Percentiles rank a stretch among this genome's conserved stretches.
phyloP scores from a whole-genome alignment of 1,140 invertebrate genomes.

The Orius insidiosus region DNA sequence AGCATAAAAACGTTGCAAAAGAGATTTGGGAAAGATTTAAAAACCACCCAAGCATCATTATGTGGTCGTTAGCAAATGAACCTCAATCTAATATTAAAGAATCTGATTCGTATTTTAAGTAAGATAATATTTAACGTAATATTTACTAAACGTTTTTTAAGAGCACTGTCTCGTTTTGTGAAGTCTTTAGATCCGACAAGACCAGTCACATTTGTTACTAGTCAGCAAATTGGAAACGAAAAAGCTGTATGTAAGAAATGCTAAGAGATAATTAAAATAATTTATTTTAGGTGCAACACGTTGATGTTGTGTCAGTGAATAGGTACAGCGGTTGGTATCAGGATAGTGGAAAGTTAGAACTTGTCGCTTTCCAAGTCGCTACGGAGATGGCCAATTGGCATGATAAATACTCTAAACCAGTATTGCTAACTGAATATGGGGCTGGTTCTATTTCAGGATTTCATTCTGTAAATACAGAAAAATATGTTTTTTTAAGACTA shows the following conservation, averaged over 20 bases:
- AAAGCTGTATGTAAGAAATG: slow-evolving; percentile 20
- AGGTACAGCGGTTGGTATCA: slow-evolving; percentile 45
- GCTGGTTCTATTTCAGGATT: slow-evolving; percentile 42
- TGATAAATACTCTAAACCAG: slow-evolving; percentile 32
- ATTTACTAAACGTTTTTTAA: neutral
- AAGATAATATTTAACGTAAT: slow-evolving; percentile 15
- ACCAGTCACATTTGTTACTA: slow-evolving; percentile 25
- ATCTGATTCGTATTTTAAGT: slow-evolving; percentile 38
- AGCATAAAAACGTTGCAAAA: slow-evolving; percentile 34
- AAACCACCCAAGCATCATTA: slow-evolving; percentile 40
- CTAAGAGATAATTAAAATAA: neutral
- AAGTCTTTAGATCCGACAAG: slow-evolving; percentile 20
- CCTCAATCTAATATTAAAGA: slow-evolving; percentile 27
- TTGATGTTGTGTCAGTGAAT: slow-evolving; percentile 45
- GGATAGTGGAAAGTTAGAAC: slow-evolving; percentile 34
- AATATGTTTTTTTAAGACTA: no score
- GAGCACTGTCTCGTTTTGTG: neutral
- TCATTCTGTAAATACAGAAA: slow-evolving; percentile 33
- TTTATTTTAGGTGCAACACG: slow-evolving; percentile 28
- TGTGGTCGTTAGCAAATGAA: slow-evolving; percentile 51
- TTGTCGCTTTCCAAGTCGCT: slow-evolving; percentile 31
- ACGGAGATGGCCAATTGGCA: slow-evolving; percentile 33
- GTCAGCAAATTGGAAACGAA: slow-evolving; percentile 20
- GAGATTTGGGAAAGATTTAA: slow-evolving; percentile 39
- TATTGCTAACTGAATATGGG: slow-evolving; percentile 49